Conservation (phyloP, 2,888 invertebrate genomes). For the Therioaphis trifolii region DNA sequence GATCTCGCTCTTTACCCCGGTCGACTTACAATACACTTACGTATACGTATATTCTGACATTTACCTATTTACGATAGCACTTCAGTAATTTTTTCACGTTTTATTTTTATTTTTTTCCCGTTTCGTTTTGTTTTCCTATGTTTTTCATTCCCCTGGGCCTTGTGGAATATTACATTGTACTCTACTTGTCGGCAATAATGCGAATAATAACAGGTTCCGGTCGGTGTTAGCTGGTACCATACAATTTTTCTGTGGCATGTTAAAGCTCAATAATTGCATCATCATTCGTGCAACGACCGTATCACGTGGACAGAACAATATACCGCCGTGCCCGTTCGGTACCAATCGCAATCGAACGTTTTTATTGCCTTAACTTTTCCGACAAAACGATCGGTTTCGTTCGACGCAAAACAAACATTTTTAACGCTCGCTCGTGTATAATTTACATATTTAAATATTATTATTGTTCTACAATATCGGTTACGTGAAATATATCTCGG, state of each 20-base stretch:
- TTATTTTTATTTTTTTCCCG: neutral
- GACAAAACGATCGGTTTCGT: neutral
- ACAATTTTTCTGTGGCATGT: constrained; percentile 38
- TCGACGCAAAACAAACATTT: neutral
- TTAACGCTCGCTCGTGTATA: too few species aligned
- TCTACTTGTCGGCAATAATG: constrained; percentile 16
- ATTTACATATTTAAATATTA: too few species aligned
- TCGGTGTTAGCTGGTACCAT: constrained; percentile 49
- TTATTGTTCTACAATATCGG: too few species aligned
- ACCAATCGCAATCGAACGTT: constrained; percentile 52
- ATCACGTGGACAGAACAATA: neutral
- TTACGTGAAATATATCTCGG: too few species aligned
- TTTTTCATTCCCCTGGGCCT: too few species aligned
- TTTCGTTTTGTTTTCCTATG: too few species aligned
- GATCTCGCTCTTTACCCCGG: too few species aligned
- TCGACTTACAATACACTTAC: too few species aligned
- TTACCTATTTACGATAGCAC: too few species aligned
- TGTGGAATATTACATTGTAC: neutral
- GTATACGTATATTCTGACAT: too few species aligned
- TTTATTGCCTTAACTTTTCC: constrained; percentile 49
- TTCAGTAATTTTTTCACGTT: neutral
- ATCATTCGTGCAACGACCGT: neutral
- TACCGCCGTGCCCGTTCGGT: neutral
- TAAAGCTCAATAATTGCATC: constrained; percentile 28
- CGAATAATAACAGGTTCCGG: constrained; percentile 41